Evolutionary conservation across 2,888 invertebrate genomes (phyloP).

Genomic region (Andrena bicolor): DNA sequence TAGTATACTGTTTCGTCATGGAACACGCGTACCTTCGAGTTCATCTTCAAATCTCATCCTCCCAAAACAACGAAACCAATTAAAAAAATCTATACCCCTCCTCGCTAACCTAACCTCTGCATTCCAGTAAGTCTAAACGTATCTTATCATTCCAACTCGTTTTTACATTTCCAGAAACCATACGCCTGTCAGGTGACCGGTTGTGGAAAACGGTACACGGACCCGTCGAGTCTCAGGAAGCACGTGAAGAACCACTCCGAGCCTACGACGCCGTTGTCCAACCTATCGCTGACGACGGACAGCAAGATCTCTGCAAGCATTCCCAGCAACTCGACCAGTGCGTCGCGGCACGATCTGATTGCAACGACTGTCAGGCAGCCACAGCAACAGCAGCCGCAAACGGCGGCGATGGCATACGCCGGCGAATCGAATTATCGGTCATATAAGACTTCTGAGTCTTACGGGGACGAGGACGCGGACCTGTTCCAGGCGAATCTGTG

Average conservation of each 20-base stretch:
- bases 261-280: constrained; percentile 42
- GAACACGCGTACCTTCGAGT: too few species aligned
- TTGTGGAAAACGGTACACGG: constrained; percentile 96
- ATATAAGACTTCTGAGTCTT: constrained; percentile 66
- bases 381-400: constrained; percentile 48
- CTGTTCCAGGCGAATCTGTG: constrained; percentile 64
- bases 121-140: not conserved
- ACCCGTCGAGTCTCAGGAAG: constrained; percentile 96
- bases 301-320: constrained; percentile 22
- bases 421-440: constrained; percentile 59
- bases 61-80: too few species aligned
- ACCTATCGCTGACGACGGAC: constrained; percentile 49
- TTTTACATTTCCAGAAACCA: constrained; percentile 90
- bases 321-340: constrained; percentile 10
- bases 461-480: constrained; percentile 69
- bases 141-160: not conserved
- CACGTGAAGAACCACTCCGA: constrained; percentile 94
- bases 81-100: too few species aligned
- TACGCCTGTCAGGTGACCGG: constrained; percentile 95
- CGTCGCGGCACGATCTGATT: constrained; percentile 32
- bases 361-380: constrained; percentile 45
- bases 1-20: too few species aligned
- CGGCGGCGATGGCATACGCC: constrained; percentile 16
- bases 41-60: too few species aligned
- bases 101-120: too few species aligned